These are phyloP conservation scores for Bellardia bayeri DNA, from an alignment of 2,888 invertebrate genomes.

Conservation along the genomic window DNA sequence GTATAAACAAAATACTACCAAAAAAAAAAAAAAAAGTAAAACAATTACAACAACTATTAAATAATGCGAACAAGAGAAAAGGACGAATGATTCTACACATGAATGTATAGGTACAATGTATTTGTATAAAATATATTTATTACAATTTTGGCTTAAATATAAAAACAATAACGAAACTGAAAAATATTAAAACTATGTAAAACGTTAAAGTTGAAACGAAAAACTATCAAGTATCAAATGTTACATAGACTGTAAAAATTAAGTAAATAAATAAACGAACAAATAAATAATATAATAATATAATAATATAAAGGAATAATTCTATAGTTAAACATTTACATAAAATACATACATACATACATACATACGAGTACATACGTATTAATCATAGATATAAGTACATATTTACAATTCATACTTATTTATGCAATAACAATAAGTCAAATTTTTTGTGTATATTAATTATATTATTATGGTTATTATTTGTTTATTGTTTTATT, in stretches of 20 bases:
- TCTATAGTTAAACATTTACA: slow-evolving; percentile 1
- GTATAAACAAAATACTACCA: slow-evolving; percentile 14
- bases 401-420: not conserved
- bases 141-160: slow-evolving; percentile 16
- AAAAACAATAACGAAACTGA: not conserved
- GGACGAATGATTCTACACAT: slow-evolving; percentile 21
- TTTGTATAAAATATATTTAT: slow-evolving; percentile 45
- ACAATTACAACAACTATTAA: slow-evolving; percentile 23
- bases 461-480: slow-evolving; percentile 28
- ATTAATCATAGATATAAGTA: slow-evolving; percentile 23
- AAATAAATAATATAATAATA: not conserved
- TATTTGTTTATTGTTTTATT: slow-evolving; percentile 29
- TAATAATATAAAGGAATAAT: slow-evolving; percentile 2
- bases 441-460: not conserved
- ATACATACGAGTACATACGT: slow-evolving; percentile 23
- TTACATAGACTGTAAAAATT: slow-evolving; percentile 45
- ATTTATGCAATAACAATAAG: slow-evolving; percentile 7
- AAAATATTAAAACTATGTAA: slow-evolving; percentile 17
- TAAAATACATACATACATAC: not conserved
- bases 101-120: not conserved
- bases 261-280: not conserved
- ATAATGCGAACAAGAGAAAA: slow-evolving; percentile 17
- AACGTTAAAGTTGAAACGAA: slow-evolving; percentile 45
- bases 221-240: slow-evolving; percentile 55
- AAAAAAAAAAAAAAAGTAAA: not conserved